These are phyloP conservation scores for Conchocele bisecta DNA, from an alignment of 2,888 invertebrate species.

Conservation along the genomic window DNA sequence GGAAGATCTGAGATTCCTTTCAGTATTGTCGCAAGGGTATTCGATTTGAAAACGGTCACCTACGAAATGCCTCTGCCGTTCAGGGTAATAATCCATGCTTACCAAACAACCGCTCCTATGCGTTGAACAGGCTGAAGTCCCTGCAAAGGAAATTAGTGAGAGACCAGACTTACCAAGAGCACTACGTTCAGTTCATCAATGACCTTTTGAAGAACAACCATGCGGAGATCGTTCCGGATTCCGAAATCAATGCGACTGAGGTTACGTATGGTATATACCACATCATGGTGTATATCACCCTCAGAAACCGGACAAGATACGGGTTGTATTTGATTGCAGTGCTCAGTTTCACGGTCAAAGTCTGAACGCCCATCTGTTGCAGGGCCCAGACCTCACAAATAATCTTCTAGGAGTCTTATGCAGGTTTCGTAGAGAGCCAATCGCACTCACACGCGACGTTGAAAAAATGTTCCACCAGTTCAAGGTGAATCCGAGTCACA, in stretches of 20 bases:
- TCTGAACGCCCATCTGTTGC: conserved; percentile 33
- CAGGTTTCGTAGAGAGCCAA: conserved; percentile 40
- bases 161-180: conserved; percentile 1
- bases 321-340: conserved; percentile 54
- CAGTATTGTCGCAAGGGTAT: conserved; percentile 1
- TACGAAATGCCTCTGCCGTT: conserved; percentile 45
- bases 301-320: conserved; percentile 12
- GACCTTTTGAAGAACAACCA: conserved; percentile 3
- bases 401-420: conserved; percentile 43
- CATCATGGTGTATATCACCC: conserved; percentile 36
- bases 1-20: conserved; percentile 15
- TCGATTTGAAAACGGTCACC: conserved; percentile 2
- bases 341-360: conserved; percentile 17
- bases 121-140: conserved; percentile 9
- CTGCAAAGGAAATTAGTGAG: conserved; percentile 2
- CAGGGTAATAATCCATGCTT: not conserved
- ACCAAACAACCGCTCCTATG: conserved; percentile 28
- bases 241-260: not conserved
- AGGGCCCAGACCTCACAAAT: conserved; percentile 55
- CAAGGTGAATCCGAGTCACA: conserved; percentile 27
- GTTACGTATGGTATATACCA: conserved; percentile 36
- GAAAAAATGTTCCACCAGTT: conserved; percentile 60
- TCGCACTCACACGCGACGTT: conserved; percentile 55
- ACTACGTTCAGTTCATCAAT: conserved; percentile 20
- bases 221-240: conserved; percentile 15